These are phyloP conservation scores for Orientallactaga sibirica DNA, from an alignment of 2,797 vertebrate genomes.

Conservation along the genomic window DNA sequence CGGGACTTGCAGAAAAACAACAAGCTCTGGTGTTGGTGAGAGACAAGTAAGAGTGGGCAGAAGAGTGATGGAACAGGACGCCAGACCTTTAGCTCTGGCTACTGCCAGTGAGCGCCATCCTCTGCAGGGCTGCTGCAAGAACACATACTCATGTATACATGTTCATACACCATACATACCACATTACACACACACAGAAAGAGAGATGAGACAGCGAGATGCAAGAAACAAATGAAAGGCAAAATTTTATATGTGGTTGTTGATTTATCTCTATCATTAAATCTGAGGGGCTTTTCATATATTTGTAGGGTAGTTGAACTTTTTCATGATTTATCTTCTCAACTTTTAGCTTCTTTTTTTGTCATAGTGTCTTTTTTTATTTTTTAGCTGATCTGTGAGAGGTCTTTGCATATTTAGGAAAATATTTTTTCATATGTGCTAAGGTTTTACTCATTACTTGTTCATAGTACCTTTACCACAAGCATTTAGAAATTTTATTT, in stretches of 20 bases:
- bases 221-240: not conserved
- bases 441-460: not conserved
- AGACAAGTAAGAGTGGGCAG: no score
- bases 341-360: not conserved
- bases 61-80: no score
- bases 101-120: no score
- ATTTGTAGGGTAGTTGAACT: not conserved
- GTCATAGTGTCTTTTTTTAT: not conserved
- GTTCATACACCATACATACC: no score
- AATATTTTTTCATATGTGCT: not conserved
- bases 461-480: not conserved
- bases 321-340: not conserved
- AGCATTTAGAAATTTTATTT: not conserved
- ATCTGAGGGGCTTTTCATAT: not conserved
- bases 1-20: no score
- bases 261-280: not conserved
- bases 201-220: no score
- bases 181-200: no score
- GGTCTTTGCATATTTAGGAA: not conserved
- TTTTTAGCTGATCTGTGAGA: not conserved
- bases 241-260: not conserved
- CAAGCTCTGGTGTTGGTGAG: no score
- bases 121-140: no score
- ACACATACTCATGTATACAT: no score
- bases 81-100: no score